Conservation (phyloP, 2,113 vertebrate species). For the Pollimyrus isidori region DNA sequence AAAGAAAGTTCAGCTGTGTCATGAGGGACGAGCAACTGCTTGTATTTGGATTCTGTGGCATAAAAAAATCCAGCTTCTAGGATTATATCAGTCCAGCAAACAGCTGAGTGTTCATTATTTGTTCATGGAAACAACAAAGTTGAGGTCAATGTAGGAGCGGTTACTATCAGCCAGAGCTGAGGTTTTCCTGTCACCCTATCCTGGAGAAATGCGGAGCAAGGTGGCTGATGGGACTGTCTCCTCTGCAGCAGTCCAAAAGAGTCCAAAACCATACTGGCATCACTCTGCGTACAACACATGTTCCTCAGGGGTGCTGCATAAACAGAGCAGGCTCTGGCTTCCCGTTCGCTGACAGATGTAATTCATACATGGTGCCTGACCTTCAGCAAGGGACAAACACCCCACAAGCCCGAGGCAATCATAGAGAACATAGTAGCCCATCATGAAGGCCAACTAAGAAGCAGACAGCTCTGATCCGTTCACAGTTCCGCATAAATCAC, state of each 20-base stretch:
- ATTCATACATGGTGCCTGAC: not conserved
- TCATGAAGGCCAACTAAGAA: not conserved
- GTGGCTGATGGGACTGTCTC: not conserved
- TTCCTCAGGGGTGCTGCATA: not conserved
- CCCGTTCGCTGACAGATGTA: not conserved
- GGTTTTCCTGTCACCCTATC: not conserved
- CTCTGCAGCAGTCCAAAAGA: not conserved
- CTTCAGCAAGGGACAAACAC: slow-evolving; percentile 1
- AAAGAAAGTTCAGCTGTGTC: not conserved
- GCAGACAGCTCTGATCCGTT: not conserved
- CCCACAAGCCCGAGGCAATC: not conserved
- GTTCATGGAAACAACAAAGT: not conserved
- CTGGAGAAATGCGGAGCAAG: not conserved
- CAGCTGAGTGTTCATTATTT: not conserved
- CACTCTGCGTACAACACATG: not conserved
- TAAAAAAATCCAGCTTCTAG: not conserved
- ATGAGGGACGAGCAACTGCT: not conserved
- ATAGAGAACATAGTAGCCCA: not conserved
- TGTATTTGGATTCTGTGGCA: not conserved
- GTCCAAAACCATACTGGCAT: not conserved
- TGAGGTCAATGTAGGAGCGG: not conserved
- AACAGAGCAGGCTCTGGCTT: not conserved
- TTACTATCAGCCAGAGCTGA: not conserved
- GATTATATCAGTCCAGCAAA: not conserved
- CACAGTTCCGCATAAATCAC: not conserved